Conservation (phyloP, 2,888 invertebrate genomes). For the Lottia scabra region DNA sequence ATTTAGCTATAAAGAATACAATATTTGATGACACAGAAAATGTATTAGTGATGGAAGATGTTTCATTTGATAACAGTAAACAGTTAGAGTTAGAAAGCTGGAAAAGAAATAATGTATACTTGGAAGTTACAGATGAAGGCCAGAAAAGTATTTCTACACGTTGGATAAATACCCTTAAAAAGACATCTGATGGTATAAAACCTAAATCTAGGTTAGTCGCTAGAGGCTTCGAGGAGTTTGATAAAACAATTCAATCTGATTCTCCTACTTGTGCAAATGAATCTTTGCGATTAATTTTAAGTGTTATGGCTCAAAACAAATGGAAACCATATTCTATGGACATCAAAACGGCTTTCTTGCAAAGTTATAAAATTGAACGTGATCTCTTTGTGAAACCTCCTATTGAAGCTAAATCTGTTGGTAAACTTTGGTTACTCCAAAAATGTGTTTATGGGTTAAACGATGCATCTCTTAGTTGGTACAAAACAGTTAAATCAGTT, state of each 20-base stretch:
- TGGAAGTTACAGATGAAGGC: background rate
- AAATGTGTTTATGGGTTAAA: background rate
- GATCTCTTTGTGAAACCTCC: background rate
- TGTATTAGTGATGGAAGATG: too few relatives aligned
- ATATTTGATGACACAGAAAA: background rate
- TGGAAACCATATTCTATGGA: conserved; percentile 22
- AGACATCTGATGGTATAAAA: background rate
- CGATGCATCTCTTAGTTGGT: conserved; percentile 1
- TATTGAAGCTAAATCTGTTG: background rate
- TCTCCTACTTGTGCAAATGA: conserved; percentile 17
- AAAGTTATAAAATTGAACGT: background rate
- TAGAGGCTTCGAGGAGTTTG: conserved; percentile 21
- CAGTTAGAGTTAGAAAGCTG: background rate
- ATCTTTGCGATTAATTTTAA: conserved; percentile 11
- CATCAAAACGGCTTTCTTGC: conserved; percentile 19
- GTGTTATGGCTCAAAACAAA: conserved; percentile 18
- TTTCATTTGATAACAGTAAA: conserved; percentile 4
- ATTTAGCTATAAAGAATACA: background rate
- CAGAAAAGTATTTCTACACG: conserved; percentile 10
- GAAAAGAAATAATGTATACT: conserved; percentile 1
- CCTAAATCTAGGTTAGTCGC: conserved; percentile 19
- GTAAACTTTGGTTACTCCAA: background rate
- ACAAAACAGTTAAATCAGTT: background rate
- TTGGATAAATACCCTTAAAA: conserved; percentile 19
- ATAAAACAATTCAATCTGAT: background rate